These are phyloP conservation scores for Colletes collaris DNA, from an alignment of 2,888 invertebrate species.

Conservation along the genomic window DNA sequence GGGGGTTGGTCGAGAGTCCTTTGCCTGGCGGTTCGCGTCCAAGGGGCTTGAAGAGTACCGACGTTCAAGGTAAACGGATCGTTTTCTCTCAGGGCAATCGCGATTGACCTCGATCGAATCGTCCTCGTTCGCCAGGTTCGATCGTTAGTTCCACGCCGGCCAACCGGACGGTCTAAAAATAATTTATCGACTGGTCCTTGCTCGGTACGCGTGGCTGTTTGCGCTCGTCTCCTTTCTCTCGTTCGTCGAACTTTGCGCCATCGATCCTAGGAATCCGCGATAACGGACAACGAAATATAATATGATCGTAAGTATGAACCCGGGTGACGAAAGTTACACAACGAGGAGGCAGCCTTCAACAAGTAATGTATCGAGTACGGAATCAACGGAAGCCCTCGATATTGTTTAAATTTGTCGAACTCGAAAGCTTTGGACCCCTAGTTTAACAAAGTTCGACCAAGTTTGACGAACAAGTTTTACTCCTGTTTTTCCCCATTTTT, in stretches of 20 bases:
- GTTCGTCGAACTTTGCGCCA: conserved; percentile 57
- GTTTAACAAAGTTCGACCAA: too few species aligned
- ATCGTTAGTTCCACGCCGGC: conserved; percentile 67
- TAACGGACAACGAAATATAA: background rate
- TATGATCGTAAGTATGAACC: too few species aligned
- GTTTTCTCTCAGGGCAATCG: conserved; percentile 31
- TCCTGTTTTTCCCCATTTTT: too few species aligned
- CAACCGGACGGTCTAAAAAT: conserved; percentile 65
- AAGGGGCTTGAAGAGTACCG: conserved; percentile 3
- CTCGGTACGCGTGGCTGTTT: conserved; percentile 41
- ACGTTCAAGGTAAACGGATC: conserved; percentile 42
- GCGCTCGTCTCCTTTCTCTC: conserved; percentile 27
- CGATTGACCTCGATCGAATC: conserved; percentile 58
- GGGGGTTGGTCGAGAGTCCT: background rate
- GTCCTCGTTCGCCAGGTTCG: conserved; percentile 63
- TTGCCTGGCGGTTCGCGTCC: background rate
- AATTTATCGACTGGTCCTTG: conserved; percentile 70
- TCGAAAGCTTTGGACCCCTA: too few species aligned
- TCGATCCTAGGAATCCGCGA: conserved; percentile 29
- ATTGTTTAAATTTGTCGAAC: too few species aligned
- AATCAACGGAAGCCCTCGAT: too few species aligned
- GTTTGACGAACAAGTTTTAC: too few species aligned
- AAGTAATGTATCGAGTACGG: too few species aligned
- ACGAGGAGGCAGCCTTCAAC: too few species aligned
- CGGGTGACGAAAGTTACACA: too few species aligned